Evolutionary conservation across 2,888 invertebrate species (phyloP), one percentile per base, ranked within the genome.

Genomic region (Ochropleura leucogaster): DNA sequence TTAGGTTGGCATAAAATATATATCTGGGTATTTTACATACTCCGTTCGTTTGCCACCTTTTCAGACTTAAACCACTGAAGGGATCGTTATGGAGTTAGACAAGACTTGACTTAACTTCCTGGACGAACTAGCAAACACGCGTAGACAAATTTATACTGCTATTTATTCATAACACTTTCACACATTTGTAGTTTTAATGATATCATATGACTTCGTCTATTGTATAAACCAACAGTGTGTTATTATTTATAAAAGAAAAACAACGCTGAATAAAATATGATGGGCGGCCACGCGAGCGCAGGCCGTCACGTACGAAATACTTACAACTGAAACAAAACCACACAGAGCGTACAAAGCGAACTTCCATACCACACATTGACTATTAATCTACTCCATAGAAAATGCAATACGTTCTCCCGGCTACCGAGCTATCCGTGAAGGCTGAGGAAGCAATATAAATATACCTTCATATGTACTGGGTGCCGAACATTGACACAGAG

Each of bases 401-500:
- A 85, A 87, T 87, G 84, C 86, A 85, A 74, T 81, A 83, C 79
- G 47, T 72, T 82, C 65, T 64, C 64, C 57, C 66, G 30, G 72
- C 82, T 66, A 68, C 62, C 66, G 60, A 72, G 72, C 77, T 70
- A 72, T 71, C 76, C 63, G 78, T 53, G 67, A 73, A 83, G 68
- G 78, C 85, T 82, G 71, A 87, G 68, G 65, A 79, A 72, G 77
- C 81, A 77, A 79, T 87, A 86, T 86, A 86, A 86, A 84, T 86
- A 86, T 87, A 86, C 80, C 75, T 82, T 79, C 80, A 77, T 80
- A 87, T 82, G 87, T 86, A 84, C 85, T 78, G 85, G 88, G 85
- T 84, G 88, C 87, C 85, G 88, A 89, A 87, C 89, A 89, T 89
- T 88, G 91, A 90, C 90, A 90, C 87, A 89, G 90, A 90, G 90